Evolutionary conservation across 2,797 vertebrate genomes (phyloP).

Genomic region (Sebastes steindachneri): DNA sequence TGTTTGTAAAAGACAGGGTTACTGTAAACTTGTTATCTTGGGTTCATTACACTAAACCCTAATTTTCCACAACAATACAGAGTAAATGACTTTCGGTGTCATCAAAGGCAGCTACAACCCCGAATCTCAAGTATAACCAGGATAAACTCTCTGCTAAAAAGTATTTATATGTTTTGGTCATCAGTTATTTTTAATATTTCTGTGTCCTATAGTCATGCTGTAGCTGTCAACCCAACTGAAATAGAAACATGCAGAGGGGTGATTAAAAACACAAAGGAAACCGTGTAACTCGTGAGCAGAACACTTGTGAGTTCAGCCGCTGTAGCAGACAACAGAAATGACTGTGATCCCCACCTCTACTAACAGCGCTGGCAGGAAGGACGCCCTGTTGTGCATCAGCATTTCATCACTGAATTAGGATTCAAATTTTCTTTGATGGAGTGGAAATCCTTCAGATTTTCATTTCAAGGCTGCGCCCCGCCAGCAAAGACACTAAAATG

Average conservation of each 20-base stretch:
- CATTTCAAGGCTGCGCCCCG: neutral
- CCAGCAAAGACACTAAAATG: neutral
- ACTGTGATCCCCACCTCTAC: neutral
- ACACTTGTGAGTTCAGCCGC: neutral
- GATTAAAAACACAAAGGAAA: neutral
- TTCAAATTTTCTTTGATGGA: neutral
- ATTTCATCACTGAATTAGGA: neutral
- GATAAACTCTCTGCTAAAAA: neutral
- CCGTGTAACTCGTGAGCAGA: neutral
- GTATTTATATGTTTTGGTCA: neutral
- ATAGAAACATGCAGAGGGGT: neutral
- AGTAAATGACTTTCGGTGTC: neutral
- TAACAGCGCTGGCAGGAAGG: neutral
- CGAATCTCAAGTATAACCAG: neutral
- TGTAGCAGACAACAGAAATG: neutral
- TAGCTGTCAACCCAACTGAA: neutral
- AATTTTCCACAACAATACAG: neutral
- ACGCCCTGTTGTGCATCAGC: neutral
- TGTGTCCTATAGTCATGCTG: neutral
- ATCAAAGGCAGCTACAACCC: neutral
- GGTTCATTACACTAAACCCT: neutral
- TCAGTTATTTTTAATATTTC: neutral
- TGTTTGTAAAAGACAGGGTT: neutral
- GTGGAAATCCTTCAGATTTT: slow-evolving; percentile 12
- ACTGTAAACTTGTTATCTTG: neutral